Evolutionary conservation across 2,113 vertebrate genomes (phyloP).

Genomic region (Lophotis ruficrista): DNA sequence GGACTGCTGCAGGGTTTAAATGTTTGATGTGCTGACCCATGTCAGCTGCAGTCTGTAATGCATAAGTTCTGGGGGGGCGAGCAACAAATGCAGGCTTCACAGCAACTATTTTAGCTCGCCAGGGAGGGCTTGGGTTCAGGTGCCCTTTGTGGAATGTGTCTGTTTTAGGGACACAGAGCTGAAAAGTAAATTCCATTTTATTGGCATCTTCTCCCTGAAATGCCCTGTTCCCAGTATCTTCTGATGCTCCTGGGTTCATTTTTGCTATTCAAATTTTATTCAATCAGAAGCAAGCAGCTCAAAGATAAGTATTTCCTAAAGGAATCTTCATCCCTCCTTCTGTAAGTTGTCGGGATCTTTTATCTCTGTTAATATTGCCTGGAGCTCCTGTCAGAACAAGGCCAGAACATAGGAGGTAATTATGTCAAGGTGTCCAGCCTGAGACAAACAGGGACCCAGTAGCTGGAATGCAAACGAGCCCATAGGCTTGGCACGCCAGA

Average conservation of each 20-base stretch:
- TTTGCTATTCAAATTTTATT: conserved; percentile 32
- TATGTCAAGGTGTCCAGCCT: conserved; percentile 1
- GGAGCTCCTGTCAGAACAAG: conserved; percentile 13
- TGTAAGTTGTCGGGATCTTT: background rate
- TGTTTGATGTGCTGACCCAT: background rate
- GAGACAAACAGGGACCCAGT: background rate
- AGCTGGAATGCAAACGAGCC: background rate
- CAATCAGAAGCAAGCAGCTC: background rate
- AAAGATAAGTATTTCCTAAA: conserved; percentile 40
- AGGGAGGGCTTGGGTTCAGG: background rate
- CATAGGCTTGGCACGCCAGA: fast-evolving
- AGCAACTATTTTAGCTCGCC: background rate
- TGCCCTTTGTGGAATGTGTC: background rate
- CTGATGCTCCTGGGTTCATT: background rate
- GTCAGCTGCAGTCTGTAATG: background rate
- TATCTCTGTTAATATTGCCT: background rate
- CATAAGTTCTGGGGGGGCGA: fast-evolving
- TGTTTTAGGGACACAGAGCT: background rate
- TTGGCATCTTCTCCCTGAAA: background rate
- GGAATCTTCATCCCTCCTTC: background rate
- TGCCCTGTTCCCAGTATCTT: background rate
- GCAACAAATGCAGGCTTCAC: background rate
- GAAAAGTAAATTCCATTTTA: background rate
- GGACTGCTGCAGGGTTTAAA: background rate
- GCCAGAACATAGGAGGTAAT: background rate